phyloP scores from a whole-genome alignment of 2,888 invertebrate genomes.

The Eupeodes latifasciatus region DNA sequence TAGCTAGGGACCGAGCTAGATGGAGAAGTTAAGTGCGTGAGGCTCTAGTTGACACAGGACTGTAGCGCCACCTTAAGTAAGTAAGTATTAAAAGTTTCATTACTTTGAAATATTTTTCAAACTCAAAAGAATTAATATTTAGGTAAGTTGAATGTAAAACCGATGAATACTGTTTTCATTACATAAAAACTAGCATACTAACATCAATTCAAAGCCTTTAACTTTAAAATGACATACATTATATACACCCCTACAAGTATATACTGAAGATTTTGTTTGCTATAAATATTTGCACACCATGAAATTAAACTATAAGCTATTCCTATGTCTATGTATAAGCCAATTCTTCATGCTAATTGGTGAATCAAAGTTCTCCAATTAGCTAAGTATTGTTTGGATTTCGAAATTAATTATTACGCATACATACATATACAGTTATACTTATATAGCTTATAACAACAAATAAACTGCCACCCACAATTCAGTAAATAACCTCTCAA shows the following conservation, averaged over 20 bases:
- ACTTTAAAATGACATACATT: not conserved
- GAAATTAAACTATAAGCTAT: not conserved
- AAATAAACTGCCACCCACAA: not conserved
- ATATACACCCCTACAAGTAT: too few relatives aligned
- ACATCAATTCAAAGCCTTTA: not conserved
- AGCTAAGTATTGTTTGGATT: slow-evolving; percentile 11
- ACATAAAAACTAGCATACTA: too few relatives aligned
- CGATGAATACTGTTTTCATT: too few relatives aligned
- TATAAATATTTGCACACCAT: not conserved
- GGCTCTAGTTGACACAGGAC: too few relatives aligned
- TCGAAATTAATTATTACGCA: slow-evolving; percentile 8
- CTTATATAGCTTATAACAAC: not conserved
- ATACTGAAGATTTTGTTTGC: not conserved
- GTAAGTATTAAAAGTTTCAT: too few relatives aligned
- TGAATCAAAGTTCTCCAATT: slow-evolving; percentile 19
- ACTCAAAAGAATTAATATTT: too few relatives aligned
- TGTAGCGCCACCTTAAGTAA: too few relatives aligned
- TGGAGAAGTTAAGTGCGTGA: too few relatives aligned
- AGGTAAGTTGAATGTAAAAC: too few relatives aligned
- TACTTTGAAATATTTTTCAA: too few relatives aligned
- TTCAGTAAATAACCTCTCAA: not conserved
- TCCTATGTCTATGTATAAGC: not conserved
- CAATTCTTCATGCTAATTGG: slow-evolving; percentile 16
- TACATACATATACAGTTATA: not conserved
- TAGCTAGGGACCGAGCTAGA: too few relatives aligned